phyloP scores from a whole-genome alignment of 2,888 invertebrate species.

The Eristalis pertinax region DNA sequence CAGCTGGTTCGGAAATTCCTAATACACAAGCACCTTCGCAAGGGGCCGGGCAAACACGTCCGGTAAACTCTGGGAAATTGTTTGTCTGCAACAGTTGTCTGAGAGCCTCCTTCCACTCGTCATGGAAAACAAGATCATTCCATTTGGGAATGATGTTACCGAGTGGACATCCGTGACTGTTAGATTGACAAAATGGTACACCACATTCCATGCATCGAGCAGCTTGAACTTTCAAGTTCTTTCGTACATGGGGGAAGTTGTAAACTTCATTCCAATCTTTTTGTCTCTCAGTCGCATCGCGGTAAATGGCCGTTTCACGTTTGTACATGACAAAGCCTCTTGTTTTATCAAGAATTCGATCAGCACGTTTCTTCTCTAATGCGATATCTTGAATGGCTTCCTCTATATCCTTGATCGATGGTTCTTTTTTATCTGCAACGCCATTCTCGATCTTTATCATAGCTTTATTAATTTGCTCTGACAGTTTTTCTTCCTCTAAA shows the following conservation, averaged over 20 bases:
- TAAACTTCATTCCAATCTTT: conserved; percentile 99
- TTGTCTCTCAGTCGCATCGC: conserved; percentile 91
- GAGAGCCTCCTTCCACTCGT: conserved; percentile 96
- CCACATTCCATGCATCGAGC: conserved; percentile 99
- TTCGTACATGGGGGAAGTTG: conserved; percentile 91
- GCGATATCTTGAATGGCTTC: conserved; percentile 91
- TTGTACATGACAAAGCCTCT: conserved; percentile 98
- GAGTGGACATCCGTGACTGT: conserved; percentile 95
- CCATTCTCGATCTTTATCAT: conserved; percentile 78
- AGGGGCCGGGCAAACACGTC: conserved; percentile 97
- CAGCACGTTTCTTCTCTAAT: conserved; percentile 90
- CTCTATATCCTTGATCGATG: conserved; percentile 90
- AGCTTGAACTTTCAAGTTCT: conserved; percentile 94
- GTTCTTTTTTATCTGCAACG: conserved; percentile 81
- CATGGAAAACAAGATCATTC: conserved; percentile 98
- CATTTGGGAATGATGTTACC: conserved; percentile 99
- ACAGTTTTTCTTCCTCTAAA: conserved; percentile 81
- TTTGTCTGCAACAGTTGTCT: conserved; percentile 97
- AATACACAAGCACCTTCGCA: conserved; percentile 99
- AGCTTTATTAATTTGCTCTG: conserved; percentile 75
- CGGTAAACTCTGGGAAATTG: conserved; percentile 99
- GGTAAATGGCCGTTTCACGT: conserved; percentile 92
- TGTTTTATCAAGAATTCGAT: conserved; percentile 91
- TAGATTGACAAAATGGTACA: conserved; percentile 98
- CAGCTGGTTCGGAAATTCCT: conserved; percentile 96